Percentiles rank a stretch among this genome's conserved stretches.
Conservation (phyloP, 2,888 invertebrate species). For the Drosophila mercatorum region DNA sequence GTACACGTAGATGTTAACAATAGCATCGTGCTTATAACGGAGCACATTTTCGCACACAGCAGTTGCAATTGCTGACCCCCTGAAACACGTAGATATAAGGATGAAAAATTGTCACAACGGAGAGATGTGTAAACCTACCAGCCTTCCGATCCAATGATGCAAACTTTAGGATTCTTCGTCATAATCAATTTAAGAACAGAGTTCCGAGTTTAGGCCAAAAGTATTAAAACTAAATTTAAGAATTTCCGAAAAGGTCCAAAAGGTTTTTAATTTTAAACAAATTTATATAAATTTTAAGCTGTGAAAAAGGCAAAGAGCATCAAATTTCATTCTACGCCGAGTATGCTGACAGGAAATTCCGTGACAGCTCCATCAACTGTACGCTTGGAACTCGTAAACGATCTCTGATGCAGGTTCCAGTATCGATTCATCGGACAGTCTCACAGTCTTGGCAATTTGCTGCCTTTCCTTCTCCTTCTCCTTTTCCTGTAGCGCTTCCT, state of each 20-base stretch:
- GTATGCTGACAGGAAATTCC: conserved; percentile 29
- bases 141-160: conserved; percentile 70
- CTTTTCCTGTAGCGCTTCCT: conserved; percentile 52
- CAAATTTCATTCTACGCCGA: background rate
- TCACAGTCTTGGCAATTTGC: conserved; percentile 9
- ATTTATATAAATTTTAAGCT: conserved; percentile 27
- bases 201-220: conserved; percentile 21
- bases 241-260: conserved; percentile 2
- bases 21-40: conserved; percentile 39
- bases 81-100: conserved; percentile 9
- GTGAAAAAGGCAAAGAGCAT: conserved; percentile 21
- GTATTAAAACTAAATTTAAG: conserved; percentile 12
- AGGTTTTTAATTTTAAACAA: conserved; percentile 25
- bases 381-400: conserved; percentile 61
- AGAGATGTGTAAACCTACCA: conserved; percentile 53
- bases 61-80: conserved; percentile 71
- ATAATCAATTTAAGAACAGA: conserved; percentile 40
- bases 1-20: conserved; percentile 72
- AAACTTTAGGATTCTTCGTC: conserved; percentile 56
- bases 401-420: conserved; percentile 34
- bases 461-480: conserved; percentile 10
- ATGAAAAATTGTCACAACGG: background rate
- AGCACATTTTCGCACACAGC: conserved; percentile 61
- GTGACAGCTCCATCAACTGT: conserved; percentile 40
- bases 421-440: conserved; percentile 15